These are phyloP conservation scores for Cheilosia soror DNA, from an alignment of 2,888 invertebrate genomes.

Conservation along the genomic window DNA sequence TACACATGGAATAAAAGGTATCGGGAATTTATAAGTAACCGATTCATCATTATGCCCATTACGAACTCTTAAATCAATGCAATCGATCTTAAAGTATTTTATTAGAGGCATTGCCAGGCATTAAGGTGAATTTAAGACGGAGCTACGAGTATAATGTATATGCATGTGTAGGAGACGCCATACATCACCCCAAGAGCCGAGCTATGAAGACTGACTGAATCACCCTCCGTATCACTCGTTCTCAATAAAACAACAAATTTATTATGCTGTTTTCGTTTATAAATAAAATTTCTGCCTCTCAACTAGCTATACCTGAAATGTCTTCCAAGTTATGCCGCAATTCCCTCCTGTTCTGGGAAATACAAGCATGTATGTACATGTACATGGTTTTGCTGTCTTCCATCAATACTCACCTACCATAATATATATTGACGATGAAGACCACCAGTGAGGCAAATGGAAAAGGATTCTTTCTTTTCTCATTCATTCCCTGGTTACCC, in stretches of 20 bases:
- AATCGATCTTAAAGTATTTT: slow-evolving; percentile 50
- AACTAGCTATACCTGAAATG: slow-evolving; percentile 50
- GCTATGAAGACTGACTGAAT: slow-evolving; percentile 10
- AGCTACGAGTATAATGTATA: slow-evolving; percentile 33
- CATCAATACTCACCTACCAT: background rate
- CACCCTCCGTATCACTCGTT: slow-evolving; percentile 6
- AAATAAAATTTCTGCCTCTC: slow-evolving; percentile 64
- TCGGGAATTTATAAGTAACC: slow-evolving; percentile 24
- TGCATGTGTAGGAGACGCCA: slow-evolving; percentile 9
- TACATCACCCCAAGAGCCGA: background rate
- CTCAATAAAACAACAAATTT: slow-evolving; percentile 66
- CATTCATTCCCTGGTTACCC: slow-evolving; percentile 31
- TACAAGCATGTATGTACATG: background rate
- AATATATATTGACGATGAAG: slow-evolving; percentile 24
- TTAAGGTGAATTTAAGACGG: slow-evolving; percentile 61
- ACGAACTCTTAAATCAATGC: slow-evolving; percentile 60
- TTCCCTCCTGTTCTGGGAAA: background rate
- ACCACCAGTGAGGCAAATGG: slow-evolving; percentile 24
- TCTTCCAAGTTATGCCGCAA: slow-evolving; percentile 29
- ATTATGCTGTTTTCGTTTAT: slow-evolving; percentile 68
- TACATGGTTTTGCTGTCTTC: slow-evolving; percentile 6
- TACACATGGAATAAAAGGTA: background rate
- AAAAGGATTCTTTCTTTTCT: slow-evolving; percentile 59
- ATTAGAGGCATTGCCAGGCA: slow-evolving; percentile 49
- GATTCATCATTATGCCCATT: slow-evolving; percentile 45